A percentile compares a stretch with the other conserved stretches of the same genome.
Evolutionary conservation across 2,888 invertebrate genomes (phyloP).

Genomic region (Alentia gelatinosa): DNA sequence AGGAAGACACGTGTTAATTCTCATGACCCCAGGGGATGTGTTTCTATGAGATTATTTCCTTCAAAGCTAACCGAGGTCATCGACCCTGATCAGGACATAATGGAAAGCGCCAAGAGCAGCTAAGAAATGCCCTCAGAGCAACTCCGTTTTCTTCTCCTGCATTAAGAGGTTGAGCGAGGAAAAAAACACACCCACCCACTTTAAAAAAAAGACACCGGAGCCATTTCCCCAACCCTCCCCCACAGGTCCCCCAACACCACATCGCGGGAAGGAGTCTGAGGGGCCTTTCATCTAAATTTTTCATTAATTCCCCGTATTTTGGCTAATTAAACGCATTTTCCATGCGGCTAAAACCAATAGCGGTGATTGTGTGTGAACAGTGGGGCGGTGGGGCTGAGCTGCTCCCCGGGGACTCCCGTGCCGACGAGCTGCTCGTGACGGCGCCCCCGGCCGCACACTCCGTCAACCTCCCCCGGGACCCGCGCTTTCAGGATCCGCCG

Average conservation of each 20-base stretch:
- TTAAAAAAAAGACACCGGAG: neutral
- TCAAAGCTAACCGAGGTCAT: neutral
- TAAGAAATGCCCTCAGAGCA: neutral
- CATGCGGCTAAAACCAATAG: constrained; percentile 33
- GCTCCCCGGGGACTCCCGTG: neutral
- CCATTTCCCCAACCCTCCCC: neutral
- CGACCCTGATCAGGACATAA: constrained; percentile 1
- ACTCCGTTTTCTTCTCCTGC: neutral
- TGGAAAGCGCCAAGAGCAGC: neutral
- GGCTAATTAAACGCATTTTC: constrained; percentile 48
- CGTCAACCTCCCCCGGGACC: neutral
- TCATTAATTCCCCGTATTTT: constrained; percentile 46
- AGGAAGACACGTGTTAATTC: no score
- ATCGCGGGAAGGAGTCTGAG: neutral
- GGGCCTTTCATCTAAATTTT: constrained; percentile 36
- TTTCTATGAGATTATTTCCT: neutral
- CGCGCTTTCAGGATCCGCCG: neutral
- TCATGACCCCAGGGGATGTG: neutral
- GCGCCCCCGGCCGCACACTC: neutral
- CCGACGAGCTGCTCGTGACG: neutral
- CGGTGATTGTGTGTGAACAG: constrained; percentile 46
- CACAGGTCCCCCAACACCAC: neutral
- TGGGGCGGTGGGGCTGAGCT: neutral
- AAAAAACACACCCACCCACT: no score
- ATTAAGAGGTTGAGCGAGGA: neutral